Conservation (phyloP, 2,888 invertebrate species). For the Lordiphosa andalusiaca region DNA sequence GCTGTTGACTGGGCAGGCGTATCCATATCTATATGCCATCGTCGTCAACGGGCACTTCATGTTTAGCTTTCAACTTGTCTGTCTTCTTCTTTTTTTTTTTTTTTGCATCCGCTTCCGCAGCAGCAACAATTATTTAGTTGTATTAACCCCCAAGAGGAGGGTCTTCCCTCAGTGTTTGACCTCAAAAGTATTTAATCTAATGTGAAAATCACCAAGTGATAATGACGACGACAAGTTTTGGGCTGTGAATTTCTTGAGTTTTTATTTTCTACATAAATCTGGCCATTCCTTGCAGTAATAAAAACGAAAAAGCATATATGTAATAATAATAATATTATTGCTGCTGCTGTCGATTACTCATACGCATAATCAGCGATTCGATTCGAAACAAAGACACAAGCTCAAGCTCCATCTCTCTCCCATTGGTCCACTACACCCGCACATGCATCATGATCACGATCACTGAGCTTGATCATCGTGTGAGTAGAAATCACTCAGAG, state of each 20-base stretch:
- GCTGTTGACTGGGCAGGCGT: constrained; percentile 45
- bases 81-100: constrained; percentile 36
- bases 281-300: constrained; percentile 23
- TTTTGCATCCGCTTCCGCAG: constrained; percentile 71
- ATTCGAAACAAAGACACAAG: constrained; percentile 25
- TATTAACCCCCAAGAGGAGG: constrained; percentile 39
- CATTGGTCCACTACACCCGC: constrained; percentile 40
- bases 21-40: constrained; percentile 63
- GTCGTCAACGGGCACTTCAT: constrained; percentile 66
- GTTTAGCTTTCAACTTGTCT: constrained; percentile 67
- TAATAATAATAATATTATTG: neutral
- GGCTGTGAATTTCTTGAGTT: constrained; percentile 14
- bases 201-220: constrained; percentile 63
- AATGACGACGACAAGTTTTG: constrained; percentile 34
- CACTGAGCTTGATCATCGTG: constrained; percentile 27
- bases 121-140: constrained; percentile 65
- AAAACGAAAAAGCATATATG: constrained; percentile 15
- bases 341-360: constrained; percentile 50
- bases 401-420: neutral
- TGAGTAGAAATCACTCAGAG: constrained; percentile 9
- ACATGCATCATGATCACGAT: constrained; percentile 49
- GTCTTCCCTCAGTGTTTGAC: constrained; percentile 52
- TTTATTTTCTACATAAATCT: constrained; percentile 41
- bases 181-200: constrained; percentile 74
- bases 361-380: constrained; percentile 60